Base-by-base conservation (phyloP, 2,113 vertebrate genomes). In the Erythrocercus mccallii region DNA sequence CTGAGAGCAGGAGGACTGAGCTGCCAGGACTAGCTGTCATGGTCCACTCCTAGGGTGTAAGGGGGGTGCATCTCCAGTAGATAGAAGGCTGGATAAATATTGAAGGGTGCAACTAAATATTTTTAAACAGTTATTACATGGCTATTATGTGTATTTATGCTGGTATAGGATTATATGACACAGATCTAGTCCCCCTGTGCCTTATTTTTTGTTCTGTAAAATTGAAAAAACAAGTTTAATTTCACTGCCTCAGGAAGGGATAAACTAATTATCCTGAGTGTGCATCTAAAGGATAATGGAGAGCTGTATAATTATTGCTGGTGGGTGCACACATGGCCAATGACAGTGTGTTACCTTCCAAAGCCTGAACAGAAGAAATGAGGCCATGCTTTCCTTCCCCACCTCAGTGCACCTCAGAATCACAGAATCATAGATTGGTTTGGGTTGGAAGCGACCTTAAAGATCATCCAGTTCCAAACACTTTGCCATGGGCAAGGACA, bases 361-460 rank as follows among this genome's bases (percentile, higher is more conserved):
- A 4, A 25, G 8, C 17, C 68, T 61, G 50, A 42, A n/a, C 14
- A 60, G 70, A 6, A 90, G 65, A 90, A 90, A 68, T 5, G 2
- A 69, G 74, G 56, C 31, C 31, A 11, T 1, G 1, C 4, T 82
- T 90, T 20, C 57, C 48, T 80, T 88, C 31, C 45, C 30, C 0
- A 0, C 31, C 20, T 50, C 24, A 45, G 12, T 44, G 40, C 2
- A 1, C 24, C 28, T 45, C 0, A 1, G 38, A 4, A 64, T 47
- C 51, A 68, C 1, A 23, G 17, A 44, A 44, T 35, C 37, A 57
- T 0, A 15, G 38, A n/a, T 27, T 19, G n/a, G 21, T 44, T 84
- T 73, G 15, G 6, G 9, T 58, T 82, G 57, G 65, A 80, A 88
- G 13, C 18, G 11, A 62, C 31, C 33, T 85, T 44, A 8, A 44